Conservation (phyloP, 2,888 invertebrate genomes). For the Syrphus vitripennis region DNA sequence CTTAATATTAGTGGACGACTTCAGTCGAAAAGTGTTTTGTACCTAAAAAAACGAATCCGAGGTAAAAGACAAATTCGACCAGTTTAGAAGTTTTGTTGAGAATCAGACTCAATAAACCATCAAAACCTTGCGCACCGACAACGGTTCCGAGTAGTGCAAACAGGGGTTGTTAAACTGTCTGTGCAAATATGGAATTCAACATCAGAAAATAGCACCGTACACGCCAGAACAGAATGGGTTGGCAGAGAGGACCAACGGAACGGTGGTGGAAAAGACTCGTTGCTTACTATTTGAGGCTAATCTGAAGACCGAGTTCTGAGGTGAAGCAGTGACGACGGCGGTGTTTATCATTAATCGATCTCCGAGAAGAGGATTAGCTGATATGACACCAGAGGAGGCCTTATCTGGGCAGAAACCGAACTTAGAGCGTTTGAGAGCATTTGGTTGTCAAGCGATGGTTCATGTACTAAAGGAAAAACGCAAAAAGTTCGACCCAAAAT, state of each 20-base stretch:
- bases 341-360: too few relatives aligned
- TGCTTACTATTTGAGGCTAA: slow-evolving; percentile 63
- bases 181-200: not conserved
- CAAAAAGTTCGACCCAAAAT: not conserved
- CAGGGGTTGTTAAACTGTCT: too few relatives aligned
- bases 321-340: too few relatives aligned
- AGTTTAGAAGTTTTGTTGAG: slow-evolving; percentile 54
- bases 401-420: not conserved
- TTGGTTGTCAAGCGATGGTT: not conserved
- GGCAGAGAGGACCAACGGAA: too few relatives aligned
- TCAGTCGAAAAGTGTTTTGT: slow-evolving; percentile 31
- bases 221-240: slow-evolving; percentile 55
- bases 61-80: slow-evolving; percentile 43
- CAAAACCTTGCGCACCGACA: slow-evolving; percentile 19
- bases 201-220: slow-evolving; percentile 10
- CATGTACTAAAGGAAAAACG: not conserved
- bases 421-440: not conserved
- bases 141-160: not conserved
- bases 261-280: slow-evolving; percentile 71
- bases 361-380: too few relatives aligned
- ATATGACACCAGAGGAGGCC: slow-evolving; percentile 7
- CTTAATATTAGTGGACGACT: slow-evolving; percentile 77
- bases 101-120: slow-evolving; percentile 55
- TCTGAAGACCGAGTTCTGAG: too few relatives aligned
- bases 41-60: slow-evolving; percentile 54